Evolutionary conservation across 2,113 vertebrate genomes (phyloP), one percentile per base, ranked within the genome.

Genomic region (Baryphthengus martii): DNA sequence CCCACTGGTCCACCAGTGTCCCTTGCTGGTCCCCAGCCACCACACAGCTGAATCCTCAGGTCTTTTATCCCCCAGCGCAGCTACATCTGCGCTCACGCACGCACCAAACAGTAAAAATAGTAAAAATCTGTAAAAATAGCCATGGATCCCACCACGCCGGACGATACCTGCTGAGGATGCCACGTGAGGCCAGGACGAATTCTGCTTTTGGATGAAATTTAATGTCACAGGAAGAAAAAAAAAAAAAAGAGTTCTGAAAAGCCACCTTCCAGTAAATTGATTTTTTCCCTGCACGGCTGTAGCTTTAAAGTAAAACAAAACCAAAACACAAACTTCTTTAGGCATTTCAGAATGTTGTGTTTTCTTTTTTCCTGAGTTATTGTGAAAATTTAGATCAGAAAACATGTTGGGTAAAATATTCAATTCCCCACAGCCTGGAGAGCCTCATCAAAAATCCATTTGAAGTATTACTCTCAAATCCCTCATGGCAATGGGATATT

Each of bases 381-480:
- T 85, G 68, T 72, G 91, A 83, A 86, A 79, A 85, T 88, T 68
- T 21, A 90, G 77, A 86, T 89, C 42, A 91, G 88, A 85, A 95
- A 96, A 89, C 2, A 6, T 44, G 63, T 86, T 66, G 79, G 80
- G 72, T 89, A 92, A 89, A 96, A 91, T 67, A 63, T 89, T 94
- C 89, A 85, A 84, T 89, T 95, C 92, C 95, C 61, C 85, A 33
- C 70, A 39, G 76, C 73, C 83, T 66, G 73, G 73, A 91, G 56
- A 90, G 79, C 91, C 71, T 84, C 53, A 84, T 88, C 81, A 92
- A 92, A 94, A 94, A 85, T 55, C 90, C 92, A 92, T 96, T 85
- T 94, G 91, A 96, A 96, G 93, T 89, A 88, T 96, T 94, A 79
- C 79, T 96, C 90, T 77, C 61, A 89, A 94, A 95, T 96, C 94